Conservation (phyloP, 1,140 invertebrate genomes). For the Euwallacea similis region DNA sequence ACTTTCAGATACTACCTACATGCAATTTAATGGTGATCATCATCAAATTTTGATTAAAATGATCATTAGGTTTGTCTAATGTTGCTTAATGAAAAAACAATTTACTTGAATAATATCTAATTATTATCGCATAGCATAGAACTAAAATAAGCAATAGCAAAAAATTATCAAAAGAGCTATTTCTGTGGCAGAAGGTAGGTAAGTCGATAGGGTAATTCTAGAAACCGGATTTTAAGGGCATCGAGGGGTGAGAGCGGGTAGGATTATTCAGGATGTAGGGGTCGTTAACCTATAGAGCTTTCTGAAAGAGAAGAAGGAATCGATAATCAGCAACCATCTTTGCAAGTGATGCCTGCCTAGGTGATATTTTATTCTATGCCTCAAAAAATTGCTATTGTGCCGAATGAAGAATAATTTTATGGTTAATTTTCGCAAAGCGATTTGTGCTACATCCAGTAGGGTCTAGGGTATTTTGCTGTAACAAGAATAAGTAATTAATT, state of each 20-base stretch:
- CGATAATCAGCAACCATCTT: conserved; percentile 12
- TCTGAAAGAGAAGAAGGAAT: conserved; percentile 12
- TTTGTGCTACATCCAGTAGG: too few species aligned
- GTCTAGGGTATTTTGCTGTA: too few species aligned
- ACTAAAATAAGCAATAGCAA: background rate
- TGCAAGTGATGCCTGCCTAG: background rate
- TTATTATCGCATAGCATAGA: background rate
- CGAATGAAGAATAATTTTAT: too few species aligned
- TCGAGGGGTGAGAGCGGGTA: conserved; percentile 10
- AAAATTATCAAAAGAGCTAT: background rate
- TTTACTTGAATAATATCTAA: too few species aligned
- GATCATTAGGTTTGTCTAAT: too few species aligned
- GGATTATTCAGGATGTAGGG: conserved; percentile 26
- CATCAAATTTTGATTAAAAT: too few species aligned
- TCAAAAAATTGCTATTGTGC: background rate
- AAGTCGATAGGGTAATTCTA: conserved; percentile 14
- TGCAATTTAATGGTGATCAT: too few species aligned
- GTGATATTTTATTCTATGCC: background rate
- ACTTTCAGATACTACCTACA: too few species aligned
- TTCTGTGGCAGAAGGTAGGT: background rate
- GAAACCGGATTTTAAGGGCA: conserved; percentile 17
- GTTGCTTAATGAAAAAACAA: too few species aligned
- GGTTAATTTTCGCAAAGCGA: too few species aligned
- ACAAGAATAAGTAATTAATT: too few species aligned
- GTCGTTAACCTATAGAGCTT: conserved; percentile 23